A percentile compares a stretch with the other conserved stretches of the same genome.
Evolutionary conservation across 2,888 invertebrate species (phyloP).

Genomic region (Drosophila peninsularis): DNA sequence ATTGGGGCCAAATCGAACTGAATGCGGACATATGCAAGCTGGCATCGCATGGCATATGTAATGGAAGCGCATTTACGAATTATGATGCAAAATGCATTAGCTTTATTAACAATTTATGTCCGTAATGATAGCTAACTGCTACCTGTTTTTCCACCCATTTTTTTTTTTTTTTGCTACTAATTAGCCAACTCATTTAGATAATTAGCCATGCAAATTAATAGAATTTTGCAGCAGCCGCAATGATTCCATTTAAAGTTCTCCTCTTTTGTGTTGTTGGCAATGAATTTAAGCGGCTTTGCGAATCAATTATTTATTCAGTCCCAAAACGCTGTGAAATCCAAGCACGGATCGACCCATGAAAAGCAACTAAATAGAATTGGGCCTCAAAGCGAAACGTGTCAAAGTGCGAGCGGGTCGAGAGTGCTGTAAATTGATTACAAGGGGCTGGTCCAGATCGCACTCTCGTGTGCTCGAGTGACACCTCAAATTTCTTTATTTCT

Average conservation of each 20-base stretch:
- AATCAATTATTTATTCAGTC: slow-evolving; percentile 55
- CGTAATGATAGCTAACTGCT: slow-evolving; percentile 22
- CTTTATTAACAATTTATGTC: slow-evolving; percentile 57
- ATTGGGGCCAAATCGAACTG: slow-evolving; percentile 21
- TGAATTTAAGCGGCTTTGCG: slow-evolving; percentile 54
- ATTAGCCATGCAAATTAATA: slow-evolving; percentile 69
- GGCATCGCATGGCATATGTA: neutral
- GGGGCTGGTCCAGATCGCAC: slow-evolving; percentile 46
- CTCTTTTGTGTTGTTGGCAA: slow-evolving; percentile 27
- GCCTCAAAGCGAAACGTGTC: slow-evolving; percentile 28
- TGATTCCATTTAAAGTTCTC: slow-evolving; percentile 19
- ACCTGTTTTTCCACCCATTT: slow-evolving; percentile 19
- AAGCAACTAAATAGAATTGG: slow-evolving; percentile 27
- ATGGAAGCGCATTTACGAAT: slow-evolving; percentile 16
- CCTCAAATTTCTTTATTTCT: slow-evolving; percentile 54
- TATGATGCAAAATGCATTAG: slow-evolving; percentile 54
- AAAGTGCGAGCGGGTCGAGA: slow-evolving; percentile 5
- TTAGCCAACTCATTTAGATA: slow-evolving; percentile 66
- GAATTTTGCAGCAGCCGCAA: slow-evolving; percentile 15
- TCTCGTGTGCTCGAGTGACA: slow-evolving; percentile 55
- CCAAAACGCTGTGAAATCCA: slow-evolving; percentile 30
- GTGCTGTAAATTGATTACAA: slow-evolving; percentile 24
- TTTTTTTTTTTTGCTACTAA: slow-evolving; percentile 49
- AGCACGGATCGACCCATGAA: slow-evolving; percentile 44
- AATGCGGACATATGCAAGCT: slow-evolving; percentile 12